phyloP scores from a whole-genome alignment of 2,888 invertebrate genomes.

The Melitaea athalia region DNA sequence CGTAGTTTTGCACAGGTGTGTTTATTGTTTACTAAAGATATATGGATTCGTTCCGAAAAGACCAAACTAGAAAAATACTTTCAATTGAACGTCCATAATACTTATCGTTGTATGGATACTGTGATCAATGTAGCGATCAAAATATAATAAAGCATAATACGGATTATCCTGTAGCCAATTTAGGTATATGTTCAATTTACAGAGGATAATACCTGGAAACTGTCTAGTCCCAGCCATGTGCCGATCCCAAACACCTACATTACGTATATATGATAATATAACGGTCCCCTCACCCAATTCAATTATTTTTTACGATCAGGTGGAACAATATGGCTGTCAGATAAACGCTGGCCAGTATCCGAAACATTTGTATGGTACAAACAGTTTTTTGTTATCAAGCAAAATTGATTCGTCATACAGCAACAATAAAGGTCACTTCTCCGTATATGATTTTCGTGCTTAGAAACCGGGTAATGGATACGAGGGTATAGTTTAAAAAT shows the following conservation, averaged over 20 bases:
- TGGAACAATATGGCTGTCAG: constrained; percentile 65
- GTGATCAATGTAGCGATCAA: neutral
- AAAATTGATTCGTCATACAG: neutral
- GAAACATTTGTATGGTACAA: constrained; percentile 6
- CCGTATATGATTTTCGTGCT: neutral
- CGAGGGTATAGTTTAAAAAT: constrained; percentile 22
- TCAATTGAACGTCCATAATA: too few relatives aligned
- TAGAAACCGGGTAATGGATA: neutral
- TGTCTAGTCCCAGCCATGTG: constrained; percentile 23
- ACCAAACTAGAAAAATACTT: constrained; percentile 1
- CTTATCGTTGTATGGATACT: neutral
- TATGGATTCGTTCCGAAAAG: neutral
- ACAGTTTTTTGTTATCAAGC: neutral
- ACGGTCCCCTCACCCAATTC: constrained; percentile 60
- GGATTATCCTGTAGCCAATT: neutral
- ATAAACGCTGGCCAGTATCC: constrained; percentile 53
- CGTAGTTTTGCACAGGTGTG: neutral
- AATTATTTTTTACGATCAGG: constrained; percentile 80
- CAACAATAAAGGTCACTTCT: neutral
- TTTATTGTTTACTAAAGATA: neutral
- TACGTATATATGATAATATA: constrained; percentile 52
- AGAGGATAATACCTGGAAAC: constrained; percentile 33
- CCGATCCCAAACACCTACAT: constrained; percentile 39
- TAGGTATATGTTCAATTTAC: constrained; percentile 39
- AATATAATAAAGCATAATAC: constrained; percentile 1